Base-by-base conservation (phyloP, 1,140 invertebrate species). In the Plutomurus gul region DNA sequence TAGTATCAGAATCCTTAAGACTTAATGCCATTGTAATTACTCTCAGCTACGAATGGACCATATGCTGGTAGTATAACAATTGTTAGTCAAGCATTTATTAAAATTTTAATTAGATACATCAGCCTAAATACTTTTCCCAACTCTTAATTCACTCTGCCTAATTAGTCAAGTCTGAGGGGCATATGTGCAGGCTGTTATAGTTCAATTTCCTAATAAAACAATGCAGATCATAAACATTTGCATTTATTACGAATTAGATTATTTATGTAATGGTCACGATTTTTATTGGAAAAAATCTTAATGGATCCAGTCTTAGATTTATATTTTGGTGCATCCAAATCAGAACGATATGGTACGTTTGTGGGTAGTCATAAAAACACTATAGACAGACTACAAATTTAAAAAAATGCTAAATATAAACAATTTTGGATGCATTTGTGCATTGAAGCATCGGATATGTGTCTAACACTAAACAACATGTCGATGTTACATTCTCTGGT, bases 61-160 rank as follows among this genome's bases (percentile, higher is more conserved):
- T 65, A 33, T 33, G 27, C 27, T 27, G 25, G 25, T 33, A 30
- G 25, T 30, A 65, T 33, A 65, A 10, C 25, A 65, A 65, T n/a
- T n/a, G n/a, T n/a, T n/a, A n/a, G 25, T 65, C 56, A 65, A 65
- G 25, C 30, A 65, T 65, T 65, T 65, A 65, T 65, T 33, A 65
- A 65, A 51, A 51, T 51, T 51, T 51, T 51, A 51, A 65, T 65
- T 65, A 65, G 56, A 33, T 65, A 33, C 27, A 30, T 33, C 30
- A 33, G 56, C 56, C n/a, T 36, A 65, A 65, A 65, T 65, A 30
- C 47, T 51, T 51, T 51, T 51, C 47, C 47, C 47, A 51, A 51
- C 47, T 51, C 47, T 51, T 51, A 51, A 51, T 18, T 51, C 47
- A 51, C 47, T 51, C 47, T 47, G 47, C 20, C 47, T 51, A 51